Percentiles rank a stretch among this genome's conserved stretches.
Evolutionary conservation across 1,140 invertebrate genomes (phyloP).

Genomic region (Brachionus sp.): DNA sequence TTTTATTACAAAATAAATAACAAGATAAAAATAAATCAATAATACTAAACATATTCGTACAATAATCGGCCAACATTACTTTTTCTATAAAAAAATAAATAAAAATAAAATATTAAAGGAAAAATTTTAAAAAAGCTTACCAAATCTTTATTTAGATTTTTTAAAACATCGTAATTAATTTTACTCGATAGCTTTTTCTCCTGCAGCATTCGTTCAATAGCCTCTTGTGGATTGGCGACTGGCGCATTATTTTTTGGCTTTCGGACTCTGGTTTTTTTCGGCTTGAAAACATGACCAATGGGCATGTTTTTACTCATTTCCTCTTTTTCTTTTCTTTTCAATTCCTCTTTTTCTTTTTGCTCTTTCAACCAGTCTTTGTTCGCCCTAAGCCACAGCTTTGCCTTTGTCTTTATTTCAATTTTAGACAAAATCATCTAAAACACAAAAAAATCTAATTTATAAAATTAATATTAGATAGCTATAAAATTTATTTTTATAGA

Average conservation of each 20-base stretch:
- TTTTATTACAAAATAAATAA: background rate
- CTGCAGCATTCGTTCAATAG: conserved; percentile 87
- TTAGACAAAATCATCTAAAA: conserved; percentile 73
- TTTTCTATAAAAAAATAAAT: background rate
- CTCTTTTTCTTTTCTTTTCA: conserved; percentile 46
- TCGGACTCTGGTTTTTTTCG: conserved; percentile 2
- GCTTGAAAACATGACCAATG: background rate
- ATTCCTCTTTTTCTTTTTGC: conserved; percentile 67
- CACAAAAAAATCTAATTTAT: background rate
- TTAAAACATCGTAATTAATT: conserved; percentile 94
- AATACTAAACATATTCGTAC: background rate
- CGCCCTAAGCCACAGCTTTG: conserved; percentile 74
- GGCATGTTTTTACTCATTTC: conserved; percentile 27
- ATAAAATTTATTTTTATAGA: background rate
- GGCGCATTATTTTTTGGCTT: conserved; percentile 44
- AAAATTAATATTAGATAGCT: background rate
- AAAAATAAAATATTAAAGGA: background rate
- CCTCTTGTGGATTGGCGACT: conserved; percentile 78
- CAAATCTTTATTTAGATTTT: conserved; percentile 66
- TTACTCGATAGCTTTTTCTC: conserved; percentile 92
- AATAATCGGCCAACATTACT: background rate
- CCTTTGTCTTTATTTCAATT: conserved; percentile 74
- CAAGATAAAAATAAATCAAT: background rate
- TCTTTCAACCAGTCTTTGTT: conserved; percentile 78
- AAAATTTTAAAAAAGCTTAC: background rate